phyloP scores from a whole-genome alignment of 1,140 invertebrate species.

The Hycleus cichorii region DNA sequence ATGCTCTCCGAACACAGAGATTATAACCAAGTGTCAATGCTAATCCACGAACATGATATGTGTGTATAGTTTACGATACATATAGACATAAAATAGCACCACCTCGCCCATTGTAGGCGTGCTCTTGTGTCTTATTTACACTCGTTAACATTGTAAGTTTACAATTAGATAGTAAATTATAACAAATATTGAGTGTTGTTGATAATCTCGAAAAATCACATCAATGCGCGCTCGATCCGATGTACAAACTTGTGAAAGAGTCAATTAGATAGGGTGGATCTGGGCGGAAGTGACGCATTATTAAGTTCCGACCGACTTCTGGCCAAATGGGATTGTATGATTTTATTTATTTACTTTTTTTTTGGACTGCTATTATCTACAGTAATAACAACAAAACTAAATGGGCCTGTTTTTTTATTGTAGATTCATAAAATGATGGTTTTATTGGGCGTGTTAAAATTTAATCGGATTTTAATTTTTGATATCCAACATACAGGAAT shows the following conservation, averaged over 20 bases:
- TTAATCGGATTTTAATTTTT: no score
- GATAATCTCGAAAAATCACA: background rate
- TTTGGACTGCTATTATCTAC: background rate
- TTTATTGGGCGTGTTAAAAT: no score
- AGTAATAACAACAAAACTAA: background rate
- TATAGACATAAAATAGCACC: slow-evolving; percentile 1
- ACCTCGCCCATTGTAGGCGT: slow-evolving; percentile 8
- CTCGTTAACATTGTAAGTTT: slow-evolving; percentile 7
- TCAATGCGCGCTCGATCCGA: background rate
- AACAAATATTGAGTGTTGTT: background rate
- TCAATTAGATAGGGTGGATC: slow-evolving; percentile 14
- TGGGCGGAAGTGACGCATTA: slow-evolving; percentile 10
- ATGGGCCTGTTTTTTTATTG: background rate
- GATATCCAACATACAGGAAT: no score
- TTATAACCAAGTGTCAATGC: background rate
- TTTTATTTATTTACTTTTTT: background rate
- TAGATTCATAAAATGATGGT: no score
- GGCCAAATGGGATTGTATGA: slow-evolving; percentile 4
- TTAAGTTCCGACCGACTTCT: slow-evolving; percentile 3
- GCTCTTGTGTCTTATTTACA: slow-evolving; percentile 12
- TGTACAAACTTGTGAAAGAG: background rate
- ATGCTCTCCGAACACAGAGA: background rate
- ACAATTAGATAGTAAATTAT: slow-evolving; percentile 4
- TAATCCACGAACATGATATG: background rate
- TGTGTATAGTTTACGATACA: slow-evolving; percentile 1